Conservation (phyloP, 1,140 invertebrate genomes). For the Rhagoletis zephyria region DNA sequence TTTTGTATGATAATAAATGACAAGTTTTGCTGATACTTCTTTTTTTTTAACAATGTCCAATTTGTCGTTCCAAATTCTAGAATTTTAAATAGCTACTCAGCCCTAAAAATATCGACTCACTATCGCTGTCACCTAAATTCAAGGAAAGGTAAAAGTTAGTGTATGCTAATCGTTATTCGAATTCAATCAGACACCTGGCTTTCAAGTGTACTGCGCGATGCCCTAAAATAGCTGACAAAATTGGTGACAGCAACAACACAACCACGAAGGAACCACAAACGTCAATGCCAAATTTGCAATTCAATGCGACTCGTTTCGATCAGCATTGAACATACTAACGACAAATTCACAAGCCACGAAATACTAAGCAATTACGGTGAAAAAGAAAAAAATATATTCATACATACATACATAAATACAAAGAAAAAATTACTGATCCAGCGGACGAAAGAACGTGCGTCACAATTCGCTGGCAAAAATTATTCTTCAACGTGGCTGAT, state of each 20-base stretch:
- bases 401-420: neutral
- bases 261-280: neutral
- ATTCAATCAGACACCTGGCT: constrained; percentile 2
- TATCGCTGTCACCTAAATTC: neutral
- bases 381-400: neutral
- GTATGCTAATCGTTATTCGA: neutral
- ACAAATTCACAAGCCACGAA: neutral
- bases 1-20: too few relatives aligned
- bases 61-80: neutral
- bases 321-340: neutral
- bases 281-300: constrained; percentile 30
- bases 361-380: neutral
- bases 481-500: neutral
- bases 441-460: neutral
- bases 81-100: neutral
- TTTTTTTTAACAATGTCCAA: too few relatives aligned
- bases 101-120: neutral
- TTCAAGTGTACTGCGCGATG: neutral
- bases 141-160: neutral
- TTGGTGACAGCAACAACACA: neutral
- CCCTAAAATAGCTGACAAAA: constrained; percentile 14
- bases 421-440: neutral
- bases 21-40: too few relatives aligned
- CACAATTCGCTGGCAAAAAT: neutral
- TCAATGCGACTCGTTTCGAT: neutral